phyloP scores from a whole-genome alignment of 2,888 invertebrate species.

The Oxystoma pomonae region DNA sequence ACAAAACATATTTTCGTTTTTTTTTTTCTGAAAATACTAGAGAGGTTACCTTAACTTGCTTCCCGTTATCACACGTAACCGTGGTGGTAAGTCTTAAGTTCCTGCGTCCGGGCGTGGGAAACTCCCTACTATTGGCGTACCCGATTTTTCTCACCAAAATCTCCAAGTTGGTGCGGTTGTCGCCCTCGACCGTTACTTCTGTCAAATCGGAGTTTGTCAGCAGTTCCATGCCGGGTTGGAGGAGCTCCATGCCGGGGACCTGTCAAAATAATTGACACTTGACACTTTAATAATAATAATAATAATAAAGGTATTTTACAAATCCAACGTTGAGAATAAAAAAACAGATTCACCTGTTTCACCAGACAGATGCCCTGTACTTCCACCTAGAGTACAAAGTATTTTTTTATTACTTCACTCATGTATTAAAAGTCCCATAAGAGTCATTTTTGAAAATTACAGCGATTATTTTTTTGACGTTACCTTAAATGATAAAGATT shows the following conservation, averaged over 20 bases:
- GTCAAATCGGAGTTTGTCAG: conserved; percentile 73
- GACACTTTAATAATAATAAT: no score
- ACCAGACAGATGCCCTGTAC: no score
- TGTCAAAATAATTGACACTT: conserved; percentile 41
- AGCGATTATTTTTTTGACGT: no score
- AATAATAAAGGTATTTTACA: no score
- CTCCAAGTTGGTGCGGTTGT: conserved; percentile 86
- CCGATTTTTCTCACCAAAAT: conserved; percentile 80
- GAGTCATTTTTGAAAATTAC: no score
- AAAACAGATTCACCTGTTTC: no score
- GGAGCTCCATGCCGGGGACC: conserved; percentile 68
- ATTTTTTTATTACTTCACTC: no score
- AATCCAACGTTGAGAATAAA: no score
- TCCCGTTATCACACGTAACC: conserved; percentile 71
- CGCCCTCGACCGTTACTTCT: conserved; percentile 88
- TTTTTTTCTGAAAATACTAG: background rate
- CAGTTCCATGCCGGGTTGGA: conserved; percentile 76
- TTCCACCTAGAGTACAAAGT: no score
- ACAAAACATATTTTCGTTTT: no score
- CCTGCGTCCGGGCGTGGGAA: conserved; percentile 92
- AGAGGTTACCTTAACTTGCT: conserved; percentile 53
- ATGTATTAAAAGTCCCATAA: no score
- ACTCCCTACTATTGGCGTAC: conserved; percentile 86
- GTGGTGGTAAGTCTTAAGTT: conserved; percentile 79
- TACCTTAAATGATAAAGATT: no score